phyloP scores from a whole-genome alignment of 2,113 vertebrate genomes.

The Lathamus discolor region DNA sequence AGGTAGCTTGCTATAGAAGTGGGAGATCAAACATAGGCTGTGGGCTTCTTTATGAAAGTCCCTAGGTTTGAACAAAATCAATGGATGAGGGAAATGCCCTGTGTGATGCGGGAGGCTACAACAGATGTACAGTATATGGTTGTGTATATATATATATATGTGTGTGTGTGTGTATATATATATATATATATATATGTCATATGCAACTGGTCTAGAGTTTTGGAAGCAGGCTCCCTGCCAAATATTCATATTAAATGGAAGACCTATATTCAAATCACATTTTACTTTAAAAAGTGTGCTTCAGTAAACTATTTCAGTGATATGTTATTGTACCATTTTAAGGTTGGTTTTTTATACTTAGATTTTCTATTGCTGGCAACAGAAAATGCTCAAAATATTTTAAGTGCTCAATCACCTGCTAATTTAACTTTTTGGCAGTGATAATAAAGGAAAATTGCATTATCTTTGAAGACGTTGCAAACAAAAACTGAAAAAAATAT shows the following conservation, averaged over 20 bases:
- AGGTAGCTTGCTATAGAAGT: not conserved
- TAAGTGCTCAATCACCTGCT: slow-evolving; percentile 33
- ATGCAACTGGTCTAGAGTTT: not conserved
- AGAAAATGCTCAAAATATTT: slow-evolving; percentile 20
- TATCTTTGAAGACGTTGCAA: slow-evolving; percentile 22
- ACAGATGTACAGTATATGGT: not conserved
- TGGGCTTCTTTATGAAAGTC: not conserved
- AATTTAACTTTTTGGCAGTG: slow-evolving; percentile 24
- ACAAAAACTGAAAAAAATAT: not conserved
- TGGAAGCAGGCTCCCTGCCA: not conserved
- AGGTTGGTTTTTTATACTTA: not conserved
- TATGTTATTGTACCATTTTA: not conserved
- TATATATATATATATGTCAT: too few relatives aligned
- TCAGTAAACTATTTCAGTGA: not conserved
- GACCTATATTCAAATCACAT: not conserved
- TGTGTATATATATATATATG: not conserved
- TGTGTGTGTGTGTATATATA: too few relatives aligned
- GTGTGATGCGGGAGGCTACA: not conserved
- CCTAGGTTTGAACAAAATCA: not conserved
- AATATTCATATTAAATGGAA: not conserved
- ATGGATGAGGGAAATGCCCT: not conserved
- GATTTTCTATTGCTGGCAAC: not conserved
- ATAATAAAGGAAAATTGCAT: slow-evolving; percentile 35
- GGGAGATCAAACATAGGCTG: not conserved
- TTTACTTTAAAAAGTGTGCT: not conserved